phyloP scores from a whole-genome alignment of 2,113 vertebrate species.

The Menura novaehollandiae region DNA sequence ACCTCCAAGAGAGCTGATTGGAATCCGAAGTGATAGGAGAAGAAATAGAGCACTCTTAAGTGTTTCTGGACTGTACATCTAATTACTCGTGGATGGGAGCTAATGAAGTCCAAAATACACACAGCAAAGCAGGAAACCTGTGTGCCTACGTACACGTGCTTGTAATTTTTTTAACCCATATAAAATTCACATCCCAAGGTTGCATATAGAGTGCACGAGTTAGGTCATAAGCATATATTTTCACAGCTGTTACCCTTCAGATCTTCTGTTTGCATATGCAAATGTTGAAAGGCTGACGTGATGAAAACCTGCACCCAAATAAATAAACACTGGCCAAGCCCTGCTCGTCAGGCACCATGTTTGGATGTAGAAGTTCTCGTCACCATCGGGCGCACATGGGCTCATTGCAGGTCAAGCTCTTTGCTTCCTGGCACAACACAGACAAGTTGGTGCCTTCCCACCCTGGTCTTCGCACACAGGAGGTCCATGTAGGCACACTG shows the following conservation, averaged over 20 bases:
- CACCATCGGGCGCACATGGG: accelerated
- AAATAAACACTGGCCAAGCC: not conserved
- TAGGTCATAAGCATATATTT: not conserved
- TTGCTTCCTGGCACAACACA: not conserved
- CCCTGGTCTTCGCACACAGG: not conserved
- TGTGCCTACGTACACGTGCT: accelerated
- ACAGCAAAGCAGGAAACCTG: not conserved
- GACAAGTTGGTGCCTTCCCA: not conserved
- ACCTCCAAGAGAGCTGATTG: not conserved
- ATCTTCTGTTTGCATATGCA: slow-evolving; percentile 27
- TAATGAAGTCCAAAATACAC: slow-evolving; percentile 14
- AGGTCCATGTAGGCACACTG: not conserved
- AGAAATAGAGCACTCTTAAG: not conserved
- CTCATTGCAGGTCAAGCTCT: not conserved
- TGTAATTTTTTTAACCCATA: not conserved
- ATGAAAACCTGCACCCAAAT: not conserved
- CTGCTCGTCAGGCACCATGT: not conserved
- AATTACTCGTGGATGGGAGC: not conserved
- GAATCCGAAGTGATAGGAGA: not conserved
- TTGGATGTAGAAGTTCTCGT: not conserved
- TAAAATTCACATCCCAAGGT: not conserved
- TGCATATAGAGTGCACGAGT: not conserved
- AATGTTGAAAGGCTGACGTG: not conserved
- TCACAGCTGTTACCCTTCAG: not conserved
- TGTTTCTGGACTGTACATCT: not conserved